Evolutionary conservation across 1,140 invertebrate genomes (phyloP).

Genomic region (Scaptomyza hsui): DNA sequence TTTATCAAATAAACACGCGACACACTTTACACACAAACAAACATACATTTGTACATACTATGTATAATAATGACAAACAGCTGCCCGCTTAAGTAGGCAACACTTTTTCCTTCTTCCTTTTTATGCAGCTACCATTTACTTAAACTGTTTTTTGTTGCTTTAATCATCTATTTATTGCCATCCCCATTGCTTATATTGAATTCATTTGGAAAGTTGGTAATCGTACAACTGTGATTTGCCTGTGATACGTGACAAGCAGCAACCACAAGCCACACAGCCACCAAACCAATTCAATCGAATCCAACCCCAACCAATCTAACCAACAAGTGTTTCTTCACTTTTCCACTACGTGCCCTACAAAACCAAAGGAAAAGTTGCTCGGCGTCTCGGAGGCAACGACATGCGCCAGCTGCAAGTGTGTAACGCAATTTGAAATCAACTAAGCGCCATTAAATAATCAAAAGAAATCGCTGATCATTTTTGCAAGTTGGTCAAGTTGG

Average conservation of each 20-base stretch:
- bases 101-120: slow-evolving; percentile 17
- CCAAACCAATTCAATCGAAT: slow-evolving; percentile 9
- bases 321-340: slow-evolving; percentile 46
- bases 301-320: not conserved
- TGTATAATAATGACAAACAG: slow-evolving; percentile 6
- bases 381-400: not conserved
- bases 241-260: slow-evolving; percentile 27
- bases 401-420: slow-evolving; percentile 47
- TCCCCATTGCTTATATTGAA: slow-evolving; percentile 53
- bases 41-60: not conserved
- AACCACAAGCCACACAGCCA: slow-evolving; percentile 20
- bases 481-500: not conserved
- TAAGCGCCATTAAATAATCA: slow-evolving; percentile 78
- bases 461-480: slow-evolving; percentile 34
- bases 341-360: slow-evolving; percentile 34
- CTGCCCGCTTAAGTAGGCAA: slow-evolving; percentile 51
- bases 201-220: slow-evolving; percentile 65
- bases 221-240: slow-evolving; percentile 60
- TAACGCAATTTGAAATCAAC: slow-evolving; percentile 63
- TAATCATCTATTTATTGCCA: slow-evolving; percentile 32
- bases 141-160: slow-evolving; percentile 2
- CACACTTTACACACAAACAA: slow-evolving; percentile 11
- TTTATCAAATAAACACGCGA: slow-evolving; percentile 38
- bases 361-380: slow-evolving; percentile 7
- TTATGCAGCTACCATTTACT: slow-evolving; percentile 17